phyloP scores from a whole-genome alignment of 30 jellyfish, hydroid and myxozoan genomes.

The Aurelia coerulea region DNA sequence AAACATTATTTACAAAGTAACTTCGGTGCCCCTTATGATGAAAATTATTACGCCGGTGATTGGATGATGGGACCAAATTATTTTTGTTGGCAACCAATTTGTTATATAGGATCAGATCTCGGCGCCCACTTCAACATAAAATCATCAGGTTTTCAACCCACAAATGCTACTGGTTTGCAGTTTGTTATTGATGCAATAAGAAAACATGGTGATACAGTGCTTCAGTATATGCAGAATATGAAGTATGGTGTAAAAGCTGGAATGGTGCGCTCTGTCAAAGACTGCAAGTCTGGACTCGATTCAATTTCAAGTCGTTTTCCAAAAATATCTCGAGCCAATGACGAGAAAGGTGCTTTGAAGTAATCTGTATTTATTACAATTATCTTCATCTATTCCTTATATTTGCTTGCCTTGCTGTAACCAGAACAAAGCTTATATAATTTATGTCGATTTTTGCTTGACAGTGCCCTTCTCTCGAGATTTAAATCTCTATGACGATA shows the following conservation, averaged over 20 bases:
- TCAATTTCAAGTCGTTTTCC: constrained; percentile 77
- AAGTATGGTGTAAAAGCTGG: constrained; percentile 91
- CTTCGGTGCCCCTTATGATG: constrained; percentile 92
- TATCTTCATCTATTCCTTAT: too few species aligned
- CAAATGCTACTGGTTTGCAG: constrained; percentile 63
- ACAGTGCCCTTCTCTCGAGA: too few species aligned
- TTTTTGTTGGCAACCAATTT: constrained; percentile 97
- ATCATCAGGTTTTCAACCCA: constrained; percentile 57
- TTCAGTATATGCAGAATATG: constrained; percentile 77
- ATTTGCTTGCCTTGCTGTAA: too few species aligned
- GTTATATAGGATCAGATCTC: constrained; percentile 69
- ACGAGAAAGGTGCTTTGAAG: too few species aligned
- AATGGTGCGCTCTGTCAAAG: constrained; percentile 91
- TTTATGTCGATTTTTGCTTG: too few species aligned
- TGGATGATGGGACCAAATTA: constrained; percentile 99
- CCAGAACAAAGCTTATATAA: too few species aligned
- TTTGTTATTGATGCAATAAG: constrained; percentile 60
- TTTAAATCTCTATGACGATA: too few species aligned
- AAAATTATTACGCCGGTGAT: constrained; percentile 92
- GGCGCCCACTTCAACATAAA: constrained; percentile 59
- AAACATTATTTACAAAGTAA: constrained; percentile 83
- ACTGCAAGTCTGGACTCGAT: constrained; percentile 82
- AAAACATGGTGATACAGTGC: constrained; percentile 48
- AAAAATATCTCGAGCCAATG: constrained; percentile 37
- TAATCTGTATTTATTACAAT: too few species aligned